Conservation (phyloP, 2,797 vertebrate genomes). For the Holocentrus rufus region DNA sequence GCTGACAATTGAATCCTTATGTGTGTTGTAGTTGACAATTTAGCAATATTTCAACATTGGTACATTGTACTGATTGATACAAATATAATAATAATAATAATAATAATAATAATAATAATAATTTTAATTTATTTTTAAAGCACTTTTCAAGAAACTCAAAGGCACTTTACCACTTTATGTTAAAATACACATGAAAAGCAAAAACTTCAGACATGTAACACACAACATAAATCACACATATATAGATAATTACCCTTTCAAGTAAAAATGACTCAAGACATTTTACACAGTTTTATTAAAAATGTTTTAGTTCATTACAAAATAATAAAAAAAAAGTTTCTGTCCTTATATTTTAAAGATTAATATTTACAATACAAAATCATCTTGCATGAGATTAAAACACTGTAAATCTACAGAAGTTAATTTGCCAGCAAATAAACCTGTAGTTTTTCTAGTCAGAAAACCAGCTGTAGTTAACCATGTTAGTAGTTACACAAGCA, state of each 20-base stretch:
- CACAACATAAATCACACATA: too few species aligned
- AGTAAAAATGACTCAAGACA: slow-evolving; percentile 1
- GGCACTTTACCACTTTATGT: too few species aligned
- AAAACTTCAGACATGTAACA: too few species aligned
- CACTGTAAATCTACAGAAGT: slow-evolving; percentile 45
- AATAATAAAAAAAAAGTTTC: too few species aligned
- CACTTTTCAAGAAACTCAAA: too few species aligned
- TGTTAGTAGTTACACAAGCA: slow-evolving; percentile 37
- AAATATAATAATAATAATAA: too few species aligned
- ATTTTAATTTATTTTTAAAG: too few species aligned
- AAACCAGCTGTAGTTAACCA: slow-evolving; percentile 3
- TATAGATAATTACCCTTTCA: not conserved
- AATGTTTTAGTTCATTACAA: slow-evolving; percentile 56
- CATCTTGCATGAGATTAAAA: slow-evolving; percentile 12
- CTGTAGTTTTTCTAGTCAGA: slow-evolving; percentile 40
- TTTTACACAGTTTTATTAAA: slow-evolving; percentile 39
- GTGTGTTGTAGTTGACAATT: not conserved
- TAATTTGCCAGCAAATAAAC: slow-evolving; percentile 79
- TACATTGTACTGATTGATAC: too few species aligned
- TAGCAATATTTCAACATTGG: not conserved
- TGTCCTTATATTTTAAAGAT: slow-evolving; percentile 39
- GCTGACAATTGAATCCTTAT: too few species aligned
- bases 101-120: too few species aligned
- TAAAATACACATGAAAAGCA: too few species aligned
- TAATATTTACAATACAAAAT: slow-evolving; percentile 53